A percentile compares a stretch with the other conserved stretches of the same genome.
Evolutionary conservation across 2,888 invertebrate genomes (phyloP).

Genomic region (Nephrotoma appendiculata): DNA sequence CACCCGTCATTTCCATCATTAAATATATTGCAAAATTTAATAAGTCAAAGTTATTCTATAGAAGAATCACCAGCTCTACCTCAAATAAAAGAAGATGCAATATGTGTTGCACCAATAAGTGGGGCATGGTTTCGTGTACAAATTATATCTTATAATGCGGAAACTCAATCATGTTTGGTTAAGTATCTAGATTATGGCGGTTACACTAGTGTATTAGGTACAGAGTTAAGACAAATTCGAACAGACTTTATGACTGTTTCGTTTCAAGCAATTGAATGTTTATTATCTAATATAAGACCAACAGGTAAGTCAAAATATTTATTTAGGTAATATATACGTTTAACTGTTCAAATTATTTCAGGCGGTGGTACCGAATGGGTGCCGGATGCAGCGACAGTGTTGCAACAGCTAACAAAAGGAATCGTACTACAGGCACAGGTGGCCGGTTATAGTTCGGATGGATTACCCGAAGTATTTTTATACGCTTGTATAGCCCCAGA

Average conservation of each 20-base stretch:
- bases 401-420: slow-evolving; percentile 67
- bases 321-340: not conserved
- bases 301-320: slow-evolving; percentile 38
- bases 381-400: slow-evolving; percentile 58
- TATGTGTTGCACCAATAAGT: slow-evolving; percentile 70
- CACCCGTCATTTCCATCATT: slow-evolving; percentile 86
- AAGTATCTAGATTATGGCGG: slow-evolving; percentile 94
- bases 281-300: slow-evolving; percentile 77
- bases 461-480: slow-evolving; percentile 67
- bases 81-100: slow-evolving; percentile 58
- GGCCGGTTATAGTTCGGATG: slow-evolving; percentile 58
- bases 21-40: slow-evolving; percentile 61
- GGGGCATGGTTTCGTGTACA: slow-evolving; percentile 84
- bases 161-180: slow-evolving; percentile 59
- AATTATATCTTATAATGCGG: slow-evolving; percentile 54
- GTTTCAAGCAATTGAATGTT: slow-evolving; percentile 94
- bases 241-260: slow-evolving; percentile 88
- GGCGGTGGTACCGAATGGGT: slow-evolving; percentile 49
- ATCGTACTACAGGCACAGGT: slow-evolving; percentile 80
- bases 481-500: slow-evolving; percentile 59
- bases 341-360: not conserved
- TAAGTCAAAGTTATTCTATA: slow-evolving; percentile 69
- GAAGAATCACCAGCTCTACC: slow-evolving; percentile 69
- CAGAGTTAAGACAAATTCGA: slow-evolving; percentile 77
- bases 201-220: slow-evolving; percentile 62